Evolutionary conservation across 1,140 invertebrate species (phyloP).

Genomic region (Phortica variegata): DNA sequence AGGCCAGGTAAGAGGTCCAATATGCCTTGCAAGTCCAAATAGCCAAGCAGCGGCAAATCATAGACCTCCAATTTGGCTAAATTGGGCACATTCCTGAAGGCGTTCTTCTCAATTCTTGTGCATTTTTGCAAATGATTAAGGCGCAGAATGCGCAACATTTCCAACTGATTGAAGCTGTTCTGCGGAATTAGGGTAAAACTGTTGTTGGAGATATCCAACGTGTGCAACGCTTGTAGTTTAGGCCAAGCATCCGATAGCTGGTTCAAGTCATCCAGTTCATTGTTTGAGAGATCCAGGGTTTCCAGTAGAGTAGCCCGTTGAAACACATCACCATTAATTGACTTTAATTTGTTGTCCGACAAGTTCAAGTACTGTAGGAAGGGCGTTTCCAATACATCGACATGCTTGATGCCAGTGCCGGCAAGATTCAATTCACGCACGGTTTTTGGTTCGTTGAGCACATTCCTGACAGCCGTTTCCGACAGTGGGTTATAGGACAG

Average conservation of each 20-base stretch:
- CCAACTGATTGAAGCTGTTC: conserved; percentile 71
- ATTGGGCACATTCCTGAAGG: conserved; percentile 73
- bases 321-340: conserved; percentile 68
- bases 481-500: conserved; percentile 82
- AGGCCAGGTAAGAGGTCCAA: conserved; percentile 70
- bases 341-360: conserved; percentile 73
- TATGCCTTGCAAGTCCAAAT: conserved; percentile 80
- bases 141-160: conserved; percentile 66
- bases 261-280: conserved; percentile 66
- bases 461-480: conserved; percentile 69
- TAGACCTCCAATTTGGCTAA: conserved; percentile 70
- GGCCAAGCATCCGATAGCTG: conserved; percentile 66
- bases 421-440: conserved; percentile 79
- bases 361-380: conserved; percentile 82
- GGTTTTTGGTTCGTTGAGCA: conserved; percentile 86
- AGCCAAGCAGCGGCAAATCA: conserved; percentile 75
- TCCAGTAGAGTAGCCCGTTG: conserved; percentile 77
- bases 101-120: conserved; percentile 77
- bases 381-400: conserved; percentile 79
- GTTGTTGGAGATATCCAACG: conserved; percentile 77
- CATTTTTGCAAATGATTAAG: conserved; percentile 70
- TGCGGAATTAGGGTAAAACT: conserved; percentile 70
- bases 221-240: conserved; percentile 67
- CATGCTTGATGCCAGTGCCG: conserved; percentile 69
- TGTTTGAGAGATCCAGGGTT: conserved; percentile 75